phyloP scores from a whole-genome alignment of 2,113 vertebrate species.

The Rhipidura dahli region DNA sequence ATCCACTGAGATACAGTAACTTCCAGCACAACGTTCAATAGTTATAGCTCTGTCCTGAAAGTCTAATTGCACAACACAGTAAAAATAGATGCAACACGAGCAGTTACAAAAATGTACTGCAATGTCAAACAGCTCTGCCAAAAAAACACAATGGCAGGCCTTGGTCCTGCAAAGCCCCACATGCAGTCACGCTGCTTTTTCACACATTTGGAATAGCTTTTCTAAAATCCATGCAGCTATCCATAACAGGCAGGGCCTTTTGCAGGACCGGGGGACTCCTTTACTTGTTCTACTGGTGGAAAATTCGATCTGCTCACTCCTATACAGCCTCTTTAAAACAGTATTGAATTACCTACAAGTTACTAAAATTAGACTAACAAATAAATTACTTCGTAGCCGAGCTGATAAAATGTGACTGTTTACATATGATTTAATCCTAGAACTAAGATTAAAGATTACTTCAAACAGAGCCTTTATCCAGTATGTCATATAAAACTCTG shows the following conservation, averaged over 20 bases:
- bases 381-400: conserved; percentile 32
- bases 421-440: conserved; percentile 45
- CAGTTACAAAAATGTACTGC: conserved; percentile 3
- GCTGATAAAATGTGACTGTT: conserved; percentile 60
- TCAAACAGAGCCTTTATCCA: conserved; percentile 49
- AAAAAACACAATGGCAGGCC: conserved; percentile 18
- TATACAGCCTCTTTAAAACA: background rate
- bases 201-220: conserved; percentile 23
- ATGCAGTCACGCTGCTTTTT: background rate
- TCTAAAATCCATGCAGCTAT: background rate
- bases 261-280: background rate
- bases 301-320: conserved; percentile 5
- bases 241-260: background rate
- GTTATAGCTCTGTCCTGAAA: conserved; percentile 6
- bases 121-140: background rate
- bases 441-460: conserved; percentile 56
- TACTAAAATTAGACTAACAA: conserved; percentile 59
- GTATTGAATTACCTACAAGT: background rate
- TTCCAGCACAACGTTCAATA: background rate
- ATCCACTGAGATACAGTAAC: background rate
- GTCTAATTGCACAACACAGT: conserved; percentile 13
- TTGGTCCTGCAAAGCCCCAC: conserved; percentile 7
- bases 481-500: conserved; percentile 14
- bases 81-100: conserved; percentile 19
- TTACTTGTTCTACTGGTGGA: background rate